Evolutionary conservation across 2,888 invertebrate genomes (phyloP), one percentile per base, ranked within the genome.

Genomic region (Ennomos quercinarius): DNA sequence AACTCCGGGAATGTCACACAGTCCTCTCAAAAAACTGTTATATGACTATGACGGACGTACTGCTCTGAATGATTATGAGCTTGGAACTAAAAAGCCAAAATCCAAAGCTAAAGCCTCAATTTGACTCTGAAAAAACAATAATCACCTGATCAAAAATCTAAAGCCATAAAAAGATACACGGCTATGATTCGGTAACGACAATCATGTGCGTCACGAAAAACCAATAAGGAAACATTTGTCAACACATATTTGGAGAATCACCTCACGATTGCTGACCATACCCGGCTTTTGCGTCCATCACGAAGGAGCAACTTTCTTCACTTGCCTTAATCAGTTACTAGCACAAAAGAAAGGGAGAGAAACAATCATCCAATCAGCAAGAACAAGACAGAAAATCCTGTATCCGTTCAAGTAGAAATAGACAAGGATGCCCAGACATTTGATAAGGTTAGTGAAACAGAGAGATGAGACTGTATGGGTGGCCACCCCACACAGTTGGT

Each of bases 401-500:
- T 81, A 80, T 72, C 70, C 71, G 75, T 68, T 77, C 78, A 71
- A 80, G 81, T 77, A 73, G 68, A 77, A 79, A 78, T 74, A 78
- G 84, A 90, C 63, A 67, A 81, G 78, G 89, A 89, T 73, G 76
- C 81, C 57, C 61, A 72, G 83, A 91, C 75, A 57, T 10, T 49
- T 27, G 40, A 62, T 13, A 34, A 10, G 34, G 47, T 61, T 51
- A 38, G 84, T 71, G 74, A 52, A 84, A 90, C 73, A 72, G 84
- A 70, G 78, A 84, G 60, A 66, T 39, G 67, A 64, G 63, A 66
- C 83, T 61, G 81, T 85, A 80, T 91, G 93, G 92, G 92, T 92
- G 93, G 92, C 86, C 93, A 93, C 93, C 93, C 93, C 93, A 92
- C 91, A 93, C 86, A 83, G 91, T 87, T 91, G 93, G 91, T 81